phyloP scores from a whole-genome alignment of 2,888 invertebrate species.

The Cerastis leucographa region DNA sequence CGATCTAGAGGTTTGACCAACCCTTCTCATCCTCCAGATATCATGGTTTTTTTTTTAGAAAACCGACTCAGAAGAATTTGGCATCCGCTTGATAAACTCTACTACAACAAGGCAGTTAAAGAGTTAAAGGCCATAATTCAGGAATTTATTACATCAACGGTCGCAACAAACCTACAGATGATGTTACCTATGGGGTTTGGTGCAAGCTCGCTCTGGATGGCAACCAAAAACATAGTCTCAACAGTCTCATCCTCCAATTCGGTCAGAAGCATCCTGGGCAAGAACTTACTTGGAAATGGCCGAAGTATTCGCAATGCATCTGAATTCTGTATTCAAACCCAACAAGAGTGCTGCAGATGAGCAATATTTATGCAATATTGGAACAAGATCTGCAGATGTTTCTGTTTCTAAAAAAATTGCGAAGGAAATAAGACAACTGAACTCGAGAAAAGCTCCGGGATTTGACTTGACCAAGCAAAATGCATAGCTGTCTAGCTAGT shows the following conservation, averaged over 20 bases:
- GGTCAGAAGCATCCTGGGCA: neutral
- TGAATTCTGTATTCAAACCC: neutral
- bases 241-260: neutral
- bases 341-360: neutral
- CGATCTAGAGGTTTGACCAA: too few relatives aligned
- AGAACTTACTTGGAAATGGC: neutral
- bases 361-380: neutral
- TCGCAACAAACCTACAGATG: too few relatives aligned
- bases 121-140: too few relatives aligned
- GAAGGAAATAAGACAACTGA: neutral
- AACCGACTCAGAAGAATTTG: too few relatives aligned
- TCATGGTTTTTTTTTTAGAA: too few relatives aligned
- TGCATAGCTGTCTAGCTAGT: neutral
- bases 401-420: neutral
- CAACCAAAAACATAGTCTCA: neutral
- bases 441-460: neutral
- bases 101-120: too few relatives aligned
- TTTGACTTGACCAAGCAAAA: neutral
- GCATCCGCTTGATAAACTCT: too few relatives aligned
- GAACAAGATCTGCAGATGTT: neutral
- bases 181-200: too few relatives aligned
- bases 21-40: too few relatives aligned
- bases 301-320: neutral
- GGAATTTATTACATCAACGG: too few relatives aligned
- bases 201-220: too few relatives aligned